A percentile compares a stretch with the other conserved stretches of the same genome.
Evolutionary conservation across 1,140 invertebrate genomes (phyloP).

Genomic region (Sycophila sp.): DNA sequence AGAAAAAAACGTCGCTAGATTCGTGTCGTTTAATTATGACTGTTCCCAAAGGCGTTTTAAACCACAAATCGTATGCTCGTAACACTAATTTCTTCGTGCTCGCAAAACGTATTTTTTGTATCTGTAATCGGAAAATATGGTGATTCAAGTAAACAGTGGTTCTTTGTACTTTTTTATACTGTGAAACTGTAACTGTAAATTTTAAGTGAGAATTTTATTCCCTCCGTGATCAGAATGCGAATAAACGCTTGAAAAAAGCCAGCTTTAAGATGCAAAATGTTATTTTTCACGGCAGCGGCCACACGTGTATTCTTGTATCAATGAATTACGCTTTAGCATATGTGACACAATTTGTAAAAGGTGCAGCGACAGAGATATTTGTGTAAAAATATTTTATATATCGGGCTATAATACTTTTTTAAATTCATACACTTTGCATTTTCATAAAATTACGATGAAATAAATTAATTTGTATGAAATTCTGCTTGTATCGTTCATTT

Average conservation of each 20-base stretch:
- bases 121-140: neutral
- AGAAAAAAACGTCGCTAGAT: constrained; percentile 22
- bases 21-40: constrained; percentile 16
- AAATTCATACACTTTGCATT: constrained; percentile 62
- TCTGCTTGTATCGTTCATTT: constrained; percentile 3
- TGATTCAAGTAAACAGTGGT: neutral
- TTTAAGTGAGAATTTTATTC: neutral
- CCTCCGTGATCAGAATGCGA: neutral
- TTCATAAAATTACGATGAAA: constrained; percentile 58
- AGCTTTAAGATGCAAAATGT: constrained; percentile 32
- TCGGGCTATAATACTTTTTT: constrained; percentile 67
- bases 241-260: neutral
- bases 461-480: constrained; percentile 59
- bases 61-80: constrained; percentile 1
- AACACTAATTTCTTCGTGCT: constrained; percentile 26
- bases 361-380: constrained; percentile 55
- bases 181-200: constrained; percentile 1
- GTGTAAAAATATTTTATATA: constrained; percentile 66
- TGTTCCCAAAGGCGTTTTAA: constrained; percentile 36
- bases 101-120: constrained; percentile 20
- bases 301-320: constrained; percentile 38
- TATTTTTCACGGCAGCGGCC: constrained; percentile 43
- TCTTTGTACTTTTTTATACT: constrained; percentile 23
- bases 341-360: constrained; percentile 39
- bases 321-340: constrained; percentile 26